Base-by-base conservation (phyloP, 2,888 invertebrate genomes). In the Falcaria lacertinaria region DNA sequence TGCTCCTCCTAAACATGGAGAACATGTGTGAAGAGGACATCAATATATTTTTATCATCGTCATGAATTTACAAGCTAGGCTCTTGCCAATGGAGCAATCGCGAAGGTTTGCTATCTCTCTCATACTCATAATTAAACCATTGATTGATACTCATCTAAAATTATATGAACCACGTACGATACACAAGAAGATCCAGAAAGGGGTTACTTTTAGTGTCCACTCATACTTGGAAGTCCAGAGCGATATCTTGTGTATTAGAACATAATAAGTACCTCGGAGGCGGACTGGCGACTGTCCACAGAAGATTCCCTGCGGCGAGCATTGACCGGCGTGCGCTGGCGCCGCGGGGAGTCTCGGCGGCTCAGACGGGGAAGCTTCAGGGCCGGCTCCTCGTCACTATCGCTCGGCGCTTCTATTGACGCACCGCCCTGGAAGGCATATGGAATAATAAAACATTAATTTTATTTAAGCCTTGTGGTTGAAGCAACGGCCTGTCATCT, bases 341-440 rank as follows among this genome's bases (percentile, higher is more conserved):
- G 57, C 2, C 82, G 62, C n/a, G 83, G 83, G 0, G 87, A 87
- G 0, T 82, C 84, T 14, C 75, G 69, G 15, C 74, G 66, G 55
- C 80, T 80, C 1, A 94, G 88, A 44, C 94, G 87, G n/a, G 94
- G 94, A 68, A 93, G 93, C 72, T 95, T 95, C 52, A 92, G 88
- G 42, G 92, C 93, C 39, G 95, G 95, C 69, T 94, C 95, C 80
- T 94, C 94, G 91, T 94, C 94, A 67, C 93, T 93, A 72, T 94
- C 93, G 47, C 92, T 92, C 41, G 78, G 78, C 5, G 67, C 74
- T 62, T 90, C 90, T 44, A 82, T 83, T 60, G 89, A 77, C 47
- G 76, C 66, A 41, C 87, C 87, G 66, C 89, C 91, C 93, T 93
- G 90, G 44, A 91, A 90, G 50, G 69, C n/a, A n/a, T n/a, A n/a